These are phyloP conservation scores for Macrophya alboannulata DNA, from an alignment of 2,888 invertebrate genomes.

Conservation along the genomic window DNA sequence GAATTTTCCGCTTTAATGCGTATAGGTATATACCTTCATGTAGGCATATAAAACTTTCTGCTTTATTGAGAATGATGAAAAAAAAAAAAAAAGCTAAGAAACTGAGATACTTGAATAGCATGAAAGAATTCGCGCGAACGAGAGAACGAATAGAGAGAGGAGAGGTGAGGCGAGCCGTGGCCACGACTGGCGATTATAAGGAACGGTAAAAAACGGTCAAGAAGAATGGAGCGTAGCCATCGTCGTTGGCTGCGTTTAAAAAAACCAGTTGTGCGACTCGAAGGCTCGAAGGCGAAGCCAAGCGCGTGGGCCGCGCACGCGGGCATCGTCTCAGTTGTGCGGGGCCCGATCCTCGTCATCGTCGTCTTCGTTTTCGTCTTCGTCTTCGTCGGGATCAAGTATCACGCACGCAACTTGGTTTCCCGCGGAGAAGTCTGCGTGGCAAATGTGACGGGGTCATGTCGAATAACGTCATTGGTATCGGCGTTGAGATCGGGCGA, in stretches of 20 bases:
- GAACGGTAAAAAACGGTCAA: conserved; percentile 56
- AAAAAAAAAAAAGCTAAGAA: conserved; percentile 39
- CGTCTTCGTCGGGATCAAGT: conserved; percentile 55
- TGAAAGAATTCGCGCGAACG: conserved; percentile 54
- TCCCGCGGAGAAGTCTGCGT: conserved; percentile 39
- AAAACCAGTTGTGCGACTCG: conserved; percentile 79
- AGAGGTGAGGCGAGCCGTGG: conserved; percentile 65
- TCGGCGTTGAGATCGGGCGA: conserved; percentile 62
- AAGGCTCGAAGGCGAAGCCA: conserved; percentile 63
- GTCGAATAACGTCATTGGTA: conserved; percentile 57
- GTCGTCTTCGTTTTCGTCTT: conserved; percentile 51
- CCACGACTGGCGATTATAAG: conserved; percentile 59
- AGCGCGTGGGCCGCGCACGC: conserved; percentile 79
- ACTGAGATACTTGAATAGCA: conserved; percentile 37
- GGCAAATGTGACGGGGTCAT: conserved; percentile 54
- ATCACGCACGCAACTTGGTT: background rate
- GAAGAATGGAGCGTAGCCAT: conserved; percentile 72
- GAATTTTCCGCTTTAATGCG: background rate
- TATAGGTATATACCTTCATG: too few relatives aligned
- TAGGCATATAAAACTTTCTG: background rate
- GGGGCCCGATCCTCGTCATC: conserved; percentile 58
- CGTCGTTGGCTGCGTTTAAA: conserved; percentile 77
- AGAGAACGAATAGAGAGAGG: conserved; percentile 56
- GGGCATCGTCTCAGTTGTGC: conserved; percentile 64
- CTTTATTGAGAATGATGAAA: conserved; percentile 11